A percentile compares a stretch with the other conserved stretches of the same genome.
phyloP scores from a whole-genome alignment of 2,888 invertebrate species.

The Hydrotaea diabolus region DNA sequence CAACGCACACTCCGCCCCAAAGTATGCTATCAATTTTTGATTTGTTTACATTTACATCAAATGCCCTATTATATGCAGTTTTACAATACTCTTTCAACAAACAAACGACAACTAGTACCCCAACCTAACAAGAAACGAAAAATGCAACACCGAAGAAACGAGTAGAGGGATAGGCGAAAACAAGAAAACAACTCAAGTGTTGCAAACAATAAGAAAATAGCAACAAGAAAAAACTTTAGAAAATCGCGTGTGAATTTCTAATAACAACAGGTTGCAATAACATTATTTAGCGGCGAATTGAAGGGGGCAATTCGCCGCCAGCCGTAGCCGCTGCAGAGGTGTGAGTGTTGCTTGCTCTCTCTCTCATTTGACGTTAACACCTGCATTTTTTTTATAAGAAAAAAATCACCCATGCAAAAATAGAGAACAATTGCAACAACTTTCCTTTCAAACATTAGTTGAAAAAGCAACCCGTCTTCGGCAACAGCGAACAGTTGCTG shows the following conservation, averaged over 20 bases:
- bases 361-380: background rate
- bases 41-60: slow-evolving; percentile 42
- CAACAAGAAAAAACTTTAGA: background rate
- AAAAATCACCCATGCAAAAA: no score
- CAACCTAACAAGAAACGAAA: background rate
- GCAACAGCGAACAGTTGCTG: background rate
- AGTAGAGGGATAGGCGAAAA: background rate
- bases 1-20: background rate
- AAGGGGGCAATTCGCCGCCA: background rate
- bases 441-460: background rate
- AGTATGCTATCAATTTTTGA: slow-evolving; percentile 38
- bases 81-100: slow-evolving; percentile 5
- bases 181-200: background rate
- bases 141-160: background rate
- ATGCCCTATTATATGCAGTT: slow-evolving; percentile 32
- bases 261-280: slow-evolving; percentile 62
- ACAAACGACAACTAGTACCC: slow-evolving; percentile 8
- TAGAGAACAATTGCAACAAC: background rate
- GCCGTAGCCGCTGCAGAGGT: no score
- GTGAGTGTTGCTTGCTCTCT: background rate
- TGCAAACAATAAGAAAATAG: slow-evolving; percentile 10
- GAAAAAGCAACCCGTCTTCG: background rate
- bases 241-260: slow-evolving; percentile 54
- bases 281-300: background rate
- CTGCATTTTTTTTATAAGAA: background rate